Conservation (phyloP, 1,140 invertebrate genomes). For the Nixonia krombeini region DNA sequence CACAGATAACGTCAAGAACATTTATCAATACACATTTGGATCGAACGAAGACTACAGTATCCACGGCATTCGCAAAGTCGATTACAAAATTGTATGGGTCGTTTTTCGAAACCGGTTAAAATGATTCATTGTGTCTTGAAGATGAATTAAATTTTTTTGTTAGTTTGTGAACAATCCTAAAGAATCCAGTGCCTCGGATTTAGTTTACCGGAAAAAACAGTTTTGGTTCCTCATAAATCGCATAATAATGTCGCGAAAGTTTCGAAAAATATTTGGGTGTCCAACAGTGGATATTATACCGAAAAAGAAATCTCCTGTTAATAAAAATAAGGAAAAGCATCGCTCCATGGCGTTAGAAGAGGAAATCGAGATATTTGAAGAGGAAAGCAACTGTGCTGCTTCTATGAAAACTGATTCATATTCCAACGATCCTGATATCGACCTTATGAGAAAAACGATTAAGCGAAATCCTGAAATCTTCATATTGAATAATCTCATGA, state of each 20-base stretch:
- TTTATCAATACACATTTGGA: slow-evolving; percentile 50
- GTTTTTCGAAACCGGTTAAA: neutral
- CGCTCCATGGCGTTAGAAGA: too few species aligned
- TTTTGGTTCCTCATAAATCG: neutral
- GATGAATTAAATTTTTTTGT: too few species aligned
- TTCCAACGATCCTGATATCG: slow-evolving; percentile 48
- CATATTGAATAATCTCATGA: slow-evolving; percentile 82
- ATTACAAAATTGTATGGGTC: neutral
- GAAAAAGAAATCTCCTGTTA: slow-evolving; percentile 52
- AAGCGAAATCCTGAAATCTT: slow-evolving; percentile 77
- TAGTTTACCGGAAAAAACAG: neutral
- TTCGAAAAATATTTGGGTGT: slow-evolving; percentile 19
- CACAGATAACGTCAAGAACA: slow-evolving; percentile 60
- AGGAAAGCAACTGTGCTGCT: slow-evolving; percentile 32
- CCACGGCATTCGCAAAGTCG: slow-evolving; percentile 1
- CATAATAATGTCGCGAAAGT: slow-evolving; percentile 22
- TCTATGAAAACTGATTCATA: neutral
- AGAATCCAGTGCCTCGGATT: slow-evolving; percentile 3
- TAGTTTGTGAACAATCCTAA: too few species aligned
- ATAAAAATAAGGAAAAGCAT: slow-evolving; percentile 48
- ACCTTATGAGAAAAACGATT: slow-evolving; percentile 74
- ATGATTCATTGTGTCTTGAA: too few species aligned
- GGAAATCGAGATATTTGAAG: neutral
- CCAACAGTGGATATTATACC: slow-evolving; percentile 69
- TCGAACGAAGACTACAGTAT: slow-evolving; percentile 22